A percentile compares a stretch with the other conserved stretches of the same genome.
These are phyloP conservation scores for Tachycineta bicolor DNA, from an alignment of 2,113 vertebrate genomes.

Conservation along the genomic window DNA sequence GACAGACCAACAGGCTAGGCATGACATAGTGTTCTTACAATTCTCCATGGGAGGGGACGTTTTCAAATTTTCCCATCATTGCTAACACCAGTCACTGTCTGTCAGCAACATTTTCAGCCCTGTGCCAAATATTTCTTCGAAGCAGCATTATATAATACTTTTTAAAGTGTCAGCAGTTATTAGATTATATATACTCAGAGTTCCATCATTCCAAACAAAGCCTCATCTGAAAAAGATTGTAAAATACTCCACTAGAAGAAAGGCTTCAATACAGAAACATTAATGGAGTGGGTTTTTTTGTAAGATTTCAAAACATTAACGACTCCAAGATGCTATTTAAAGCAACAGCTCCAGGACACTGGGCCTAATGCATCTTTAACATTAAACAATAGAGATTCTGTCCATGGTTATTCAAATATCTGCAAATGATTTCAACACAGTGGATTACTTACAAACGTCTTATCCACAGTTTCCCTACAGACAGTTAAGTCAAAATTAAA, in stretches of 20 bases:
- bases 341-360: constrained; percentile 28
- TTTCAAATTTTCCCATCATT: neutral
- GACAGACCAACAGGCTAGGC: neutral
- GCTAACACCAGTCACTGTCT: neutral
- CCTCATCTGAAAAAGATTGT: neutral
- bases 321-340: constrained; percentile 21
- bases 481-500: neutral
- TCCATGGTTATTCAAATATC: constrained; percentile 18
- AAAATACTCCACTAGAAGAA: neutral
- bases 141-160: neutral
- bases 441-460: neutral
- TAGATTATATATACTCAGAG: neutral
- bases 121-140: neutral
- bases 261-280: neutral
- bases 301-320: constrained; percentile 33
- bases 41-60: neutral
- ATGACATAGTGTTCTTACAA: neutral
- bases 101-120: constrained; percentile 9
- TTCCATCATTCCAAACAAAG: neutral
- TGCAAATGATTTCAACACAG: constrained; percentile 4
- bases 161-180: neutral
- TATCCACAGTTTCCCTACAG: neutral
- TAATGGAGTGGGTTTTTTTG: neutral
- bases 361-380: neutral
- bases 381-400: constrained; percentile 21